Conservation (phyloP, 2,113 vertebrate genomes). For the Asarcornis scutulata region DNA sequence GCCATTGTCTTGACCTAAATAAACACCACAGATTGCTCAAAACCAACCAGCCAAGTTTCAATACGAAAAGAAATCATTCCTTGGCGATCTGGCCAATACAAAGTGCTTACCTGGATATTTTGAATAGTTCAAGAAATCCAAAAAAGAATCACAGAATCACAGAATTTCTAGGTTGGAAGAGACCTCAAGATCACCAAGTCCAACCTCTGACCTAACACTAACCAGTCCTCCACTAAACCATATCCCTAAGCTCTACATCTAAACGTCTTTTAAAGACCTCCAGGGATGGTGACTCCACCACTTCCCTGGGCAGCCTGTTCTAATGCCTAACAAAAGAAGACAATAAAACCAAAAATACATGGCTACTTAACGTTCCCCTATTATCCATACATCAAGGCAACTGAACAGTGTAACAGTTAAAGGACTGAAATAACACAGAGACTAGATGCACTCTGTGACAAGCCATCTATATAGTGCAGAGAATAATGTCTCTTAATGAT, state of each 20-base stretch:
- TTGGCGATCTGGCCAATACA: background rate
- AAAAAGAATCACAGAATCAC: too few species aligned
- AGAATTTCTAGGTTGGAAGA: too few species aligned
- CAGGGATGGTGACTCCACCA: too few species aligned
- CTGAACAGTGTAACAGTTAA: background rate
- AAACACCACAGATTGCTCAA: background rate
- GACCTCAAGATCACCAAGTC: too few species aligned
- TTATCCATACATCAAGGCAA: background rate
- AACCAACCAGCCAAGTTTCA: background rate
- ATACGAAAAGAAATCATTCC: background rate
- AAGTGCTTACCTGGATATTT: background rate
- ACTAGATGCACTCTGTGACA: background rate
- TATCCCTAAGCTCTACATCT: too few species aligned
- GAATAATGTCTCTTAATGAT: background rate
- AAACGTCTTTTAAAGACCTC: too few species aligned
- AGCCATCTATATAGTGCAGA: background rate
- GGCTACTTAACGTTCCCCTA: background rate
- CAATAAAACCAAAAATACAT: background rate
- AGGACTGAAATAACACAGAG: background rate
- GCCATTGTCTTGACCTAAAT: background rate
- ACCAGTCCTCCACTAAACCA: too few species aligned
- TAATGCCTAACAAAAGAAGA: background rate
- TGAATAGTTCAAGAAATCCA: background rate
- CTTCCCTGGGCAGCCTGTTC: too few species aligned
- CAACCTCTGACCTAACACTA: too few species aligned